Conservation (phyloP, 2,888 invertebrate species). For the Stratiomys singularior region DNA sequence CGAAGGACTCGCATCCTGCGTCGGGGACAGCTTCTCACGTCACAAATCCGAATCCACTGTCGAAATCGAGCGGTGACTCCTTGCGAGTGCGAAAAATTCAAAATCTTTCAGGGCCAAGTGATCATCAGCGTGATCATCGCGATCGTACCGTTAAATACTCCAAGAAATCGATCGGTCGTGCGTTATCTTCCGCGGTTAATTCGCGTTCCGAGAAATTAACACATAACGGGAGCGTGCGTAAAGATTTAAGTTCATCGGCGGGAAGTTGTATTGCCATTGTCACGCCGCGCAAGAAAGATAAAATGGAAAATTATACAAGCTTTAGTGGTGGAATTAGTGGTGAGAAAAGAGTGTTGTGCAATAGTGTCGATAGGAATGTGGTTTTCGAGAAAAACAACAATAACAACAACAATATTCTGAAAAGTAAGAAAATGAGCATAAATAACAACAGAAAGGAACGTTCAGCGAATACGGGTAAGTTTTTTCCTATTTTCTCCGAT, state of each 20-base stretch:
- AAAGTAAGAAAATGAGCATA: constrained; percentile 7
- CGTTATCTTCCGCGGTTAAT: background rate
- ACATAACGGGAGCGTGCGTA: constrained; percentile 1
- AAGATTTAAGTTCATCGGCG: background rate
- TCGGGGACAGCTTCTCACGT: constrained; percentile 30
- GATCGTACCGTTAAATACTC: constrained; percentile 43
- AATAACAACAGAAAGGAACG: constrained; percentile 36
- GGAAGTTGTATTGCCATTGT: constrained; percentile 53
- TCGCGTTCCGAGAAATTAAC: constrained; percentile 33
- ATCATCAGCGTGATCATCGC: constrained; percentile 39
- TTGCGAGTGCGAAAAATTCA: constrained; percentile 48
- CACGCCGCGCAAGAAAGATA: constrained; percentile 54
- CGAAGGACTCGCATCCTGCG: background rate
- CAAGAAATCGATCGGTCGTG: constrained; percentile 48
- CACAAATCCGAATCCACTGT: background rate
- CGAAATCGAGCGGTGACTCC: constrained; percentile 40
- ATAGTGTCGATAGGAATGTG: constrained; percentile 6
- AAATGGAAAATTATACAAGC: constrained; percentile 46
- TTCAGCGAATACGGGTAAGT: constrained; percentile 27
- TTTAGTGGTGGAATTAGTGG: background rate
- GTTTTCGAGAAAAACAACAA: constrained; percentile 37
- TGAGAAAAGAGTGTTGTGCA: background rate
- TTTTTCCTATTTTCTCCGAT: background rate
- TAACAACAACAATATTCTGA: constrained; percentile 17
- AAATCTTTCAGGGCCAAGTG: constrained; percentile 48